Percentiles rank a stretch among this genome's conserved stretches.
Conservation (phyloP, 2,797 vertebrate genomes). For the Rhyacichthys aspro region DNA sequence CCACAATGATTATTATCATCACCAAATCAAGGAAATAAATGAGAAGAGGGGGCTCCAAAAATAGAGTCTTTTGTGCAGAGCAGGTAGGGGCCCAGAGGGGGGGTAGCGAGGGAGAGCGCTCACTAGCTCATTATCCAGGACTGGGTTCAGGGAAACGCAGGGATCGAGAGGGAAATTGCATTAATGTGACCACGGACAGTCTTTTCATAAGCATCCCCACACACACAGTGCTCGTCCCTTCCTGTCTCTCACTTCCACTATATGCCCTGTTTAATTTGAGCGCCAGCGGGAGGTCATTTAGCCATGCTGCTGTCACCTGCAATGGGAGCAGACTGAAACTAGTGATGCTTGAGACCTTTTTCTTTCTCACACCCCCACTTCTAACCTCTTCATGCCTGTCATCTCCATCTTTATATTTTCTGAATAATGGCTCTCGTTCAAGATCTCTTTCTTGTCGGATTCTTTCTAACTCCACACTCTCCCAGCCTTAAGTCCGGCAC, state of each 20-base stretch:
- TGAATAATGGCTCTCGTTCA: constrained; percentile 42
- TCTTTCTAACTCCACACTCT: constrained; percentile 9
- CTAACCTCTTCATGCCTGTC: constrained; percentile 20
- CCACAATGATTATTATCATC: constrained; percentile 87
- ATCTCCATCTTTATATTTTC: constrained; percentile 56
- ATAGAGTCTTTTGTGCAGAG: constrained; percentile 82
- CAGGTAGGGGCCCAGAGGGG: constrained; percentile 80
- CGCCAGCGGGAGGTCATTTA: constrained; percentile 84
- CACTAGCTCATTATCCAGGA: constrained; percentile 81
- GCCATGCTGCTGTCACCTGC: constrained; percentile 79
- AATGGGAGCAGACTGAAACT: constrained; percentile 69
- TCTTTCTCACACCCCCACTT: constrained; percentile 21
- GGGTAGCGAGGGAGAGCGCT: constrained; percentile 52
- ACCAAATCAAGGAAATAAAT: constrained; percentile 87
- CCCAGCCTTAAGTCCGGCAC: neutral
- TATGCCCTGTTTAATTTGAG: constrained; percentile 80
- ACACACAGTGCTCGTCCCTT: constrained; percentile 27
- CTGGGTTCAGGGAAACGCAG: constrained; percentile 65
- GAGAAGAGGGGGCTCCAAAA: constrained; percentile 84
- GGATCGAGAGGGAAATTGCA: constrained; percentile 77
- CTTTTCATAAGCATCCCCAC: constrained; percentile 58
- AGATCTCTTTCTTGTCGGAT: constrained; percentile 11
- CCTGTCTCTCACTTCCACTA: constrained; percentile 55
- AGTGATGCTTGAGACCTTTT: constrained; percentile 68
- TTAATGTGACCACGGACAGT: constrained; percentile 77